Base-by-base conservation (phyloP, 2,113 vertebrate species). In the Hippocampus abdominalis region DNA sequence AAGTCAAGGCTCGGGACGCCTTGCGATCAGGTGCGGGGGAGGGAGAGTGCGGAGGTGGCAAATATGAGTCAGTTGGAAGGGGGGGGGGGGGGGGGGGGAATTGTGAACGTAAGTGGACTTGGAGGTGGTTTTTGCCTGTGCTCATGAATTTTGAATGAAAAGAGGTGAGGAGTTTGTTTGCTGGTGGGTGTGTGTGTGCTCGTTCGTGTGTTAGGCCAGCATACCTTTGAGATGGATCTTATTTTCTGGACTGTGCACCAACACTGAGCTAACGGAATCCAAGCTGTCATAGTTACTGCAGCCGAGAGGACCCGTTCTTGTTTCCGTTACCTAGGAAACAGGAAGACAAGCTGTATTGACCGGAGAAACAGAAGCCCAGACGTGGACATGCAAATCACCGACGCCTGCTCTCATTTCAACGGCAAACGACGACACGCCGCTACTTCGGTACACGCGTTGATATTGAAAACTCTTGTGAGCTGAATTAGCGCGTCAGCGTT, bases 271-370 rank as follows among this genome's bases (percentile, higher is more conserved):
- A 86, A 99, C 97, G 0, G 96, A 98, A 86, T 99, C 97, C 92
- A 99, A 91, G 84, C 98, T 99, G 91, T 98, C 97, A 16, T 99
- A 99, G 91, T 98, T 98, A 87, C 96, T 98, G 93, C 97, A 99
- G 85, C 97, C 97, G 13, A 99, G 93, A 0, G 97, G 97, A 32
- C 97, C 97, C 0, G 96, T 99, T 89, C 97, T 94, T 46, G 97
- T 99, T 88, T 99, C 97, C 0, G 96, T 98, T 90, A 99, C 97
- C 97, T 99, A 88, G 64, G 61, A 70, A 87, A 90, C 80, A 88
- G 25, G 27, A 70, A 73, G 36, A 42, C 76, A 32, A 77, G 29
- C 66, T 71, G 9, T 53, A 42, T 72, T 84, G 70, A 66, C 21
- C 42, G 44, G 29, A 69, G 16, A 46, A 25, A 42, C 42, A n/a